Base-by-base conservation (phyloP, 2,113 vertebrate species). In the Thomomys bottae region DNA sequence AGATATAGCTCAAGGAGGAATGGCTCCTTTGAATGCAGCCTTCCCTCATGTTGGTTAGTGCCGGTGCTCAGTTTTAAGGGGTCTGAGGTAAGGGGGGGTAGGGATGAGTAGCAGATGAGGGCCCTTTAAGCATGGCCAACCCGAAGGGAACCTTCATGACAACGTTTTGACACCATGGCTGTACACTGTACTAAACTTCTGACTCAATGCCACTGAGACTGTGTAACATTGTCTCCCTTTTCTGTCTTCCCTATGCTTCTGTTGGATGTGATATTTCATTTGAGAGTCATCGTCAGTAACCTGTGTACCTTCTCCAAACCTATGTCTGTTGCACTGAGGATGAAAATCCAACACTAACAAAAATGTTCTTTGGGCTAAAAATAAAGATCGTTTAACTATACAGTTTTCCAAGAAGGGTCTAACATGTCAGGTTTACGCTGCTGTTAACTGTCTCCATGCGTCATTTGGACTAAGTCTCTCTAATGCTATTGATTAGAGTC, bases 261-360 rank as follows among this genome's bases (percentile, higher is more conserved):
- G 94, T 95, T 96, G 97, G 96, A 97, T 98, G 97, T 98, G 98
- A 96, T 97, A 96, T 97, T 98, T 98, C 97, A 97, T 98, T 97
- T 95, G 97, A 95, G 97, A 97, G 96, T 97, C 98, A 96, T 97
- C 96, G 91, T 98, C 98, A 98, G 96, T 97, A 97, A 96, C 97
- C 98, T 98, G 97, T 98, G 97, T 97, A 97, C 97, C 97, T 98
- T 97, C 97, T 98, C 96, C 96, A 98, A 97, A 96, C 97, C 96
- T 97, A 73, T 97, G 97, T 98, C 97, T 98, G 97, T 98, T 98
- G 98, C 98, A 98, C 98, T 98, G 97, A 98, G 97, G 97, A 97
- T 98, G 97, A 96, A 97, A 98, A 98, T 97, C 97, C 97, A 96
- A 95, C 96, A 97, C 97, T 84, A 97, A 96, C 90, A 92, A 93